These are phyloP conservation scores for Vanessa atalanta DNA, from an alignment of 1,140 invertebrate genomes.

Conservation along the genomic window DNA sequence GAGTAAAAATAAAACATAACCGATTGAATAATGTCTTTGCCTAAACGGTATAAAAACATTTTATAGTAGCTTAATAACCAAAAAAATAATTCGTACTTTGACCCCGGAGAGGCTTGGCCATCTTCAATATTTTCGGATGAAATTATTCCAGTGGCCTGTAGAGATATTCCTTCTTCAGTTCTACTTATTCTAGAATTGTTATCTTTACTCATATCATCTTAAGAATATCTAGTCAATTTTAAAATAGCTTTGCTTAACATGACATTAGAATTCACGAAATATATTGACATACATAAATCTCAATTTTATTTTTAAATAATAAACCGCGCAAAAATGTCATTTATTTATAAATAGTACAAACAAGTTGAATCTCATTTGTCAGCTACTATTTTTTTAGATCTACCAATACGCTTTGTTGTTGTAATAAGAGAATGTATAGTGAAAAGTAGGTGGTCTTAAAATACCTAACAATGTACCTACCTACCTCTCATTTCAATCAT, in stretches of 20 bases:
- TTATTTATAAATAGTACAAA: too few relatives aligned
- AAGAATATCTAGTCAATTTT: conserved; percentile 29
- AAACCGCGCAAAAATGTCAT: not conserved
- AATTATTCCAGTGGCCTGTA: conserved; percentile 25
- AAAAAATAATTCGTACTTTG: conserved; percentile 67
- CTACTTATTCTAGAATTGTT: conserved; percentile 47
- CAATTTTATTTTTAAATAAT: not conserved
- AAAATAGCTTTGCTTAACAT: conserved; percentile 2
- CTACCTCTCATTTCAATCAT: too few relatives aligned
- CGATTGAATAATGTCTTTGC: conserved; percentile 57
- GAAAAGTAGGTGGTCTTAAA: too few relatives aligned
- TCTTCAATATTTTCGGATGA: conserved; percentile 42
- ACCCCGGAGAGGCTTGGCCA: conserved; percentile 44
- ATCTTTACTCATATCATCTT: conserved; percentile 64
- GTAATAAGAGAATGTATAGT: too few relatives aligned
- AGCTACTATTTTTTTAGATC: too few relatives aligned
- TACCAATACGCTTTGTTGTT: too few relatives aligned
- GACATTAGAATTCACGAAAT: not conserved
- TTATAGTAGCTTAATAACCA: conserved; percentile 58
- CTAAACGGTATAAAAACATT: conserved; percentile 61
- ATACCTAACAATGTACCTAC: too few relatives aligned
- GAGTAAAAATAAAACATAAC: conserved; percentile 47
- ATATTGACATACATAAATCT: conserved; percentile 18
- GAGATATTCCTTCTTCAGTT: conserved; percentile 38
- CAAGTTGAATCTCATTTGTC: too few relatives aligned